Percentiles rank a stretch among this genome's conserved stretches.
These are phyloP conservation scores for Myotis planiceps DNA, from an alignment of 2,797 vertebrate genomes.

Conservation along the genomic window DNA sequence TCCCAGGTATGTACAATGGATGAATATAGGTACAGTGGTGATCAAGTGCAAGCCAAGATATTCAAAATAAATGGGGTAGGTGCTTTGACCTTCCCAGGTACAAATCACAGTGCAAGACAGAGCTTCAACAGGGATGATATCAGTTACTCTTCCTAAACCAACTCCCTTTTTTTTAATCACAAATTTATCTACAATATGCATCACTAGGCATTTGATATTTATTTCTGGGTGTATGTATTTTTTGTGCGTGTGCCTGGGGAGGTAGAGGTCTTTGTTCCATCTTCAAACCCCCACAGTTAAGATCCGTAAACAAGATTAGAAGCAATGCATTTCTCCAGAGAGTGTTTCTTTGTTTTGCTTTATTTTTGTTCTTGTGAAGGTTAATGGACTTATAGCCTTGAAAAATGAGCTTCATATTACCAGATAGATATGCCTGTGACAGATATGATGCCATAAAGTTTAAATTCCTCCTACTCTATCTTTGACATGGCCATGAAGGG, in stretches of 20 bases:
- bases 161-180: not conserved
- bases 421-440: constrained; percentile 46
- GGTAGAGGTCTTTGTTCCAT: not conserved
- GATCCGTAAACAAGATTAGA: constrained; percentile 44
- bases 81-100: constrained; percentile 20
- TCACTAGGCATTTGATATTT: not conserved
- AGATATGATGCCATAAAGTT: constrained; percentile 21
- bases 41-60: not conserved
- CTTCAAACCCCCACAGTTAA: constrained; percentile 3
- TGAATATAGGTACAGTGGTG: constrained; percentile 48
- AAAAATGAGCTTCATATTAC: constrained; percentile 22
- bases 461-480: constrained; percentile 26
- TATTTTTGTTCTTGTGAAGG: constrained; percentile 63
- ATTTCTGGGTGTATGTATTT: not conserved
- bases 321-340: constrained; percentile 4
- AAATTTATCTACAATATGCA: not conserved
- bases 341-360: constrained; percentile 63
- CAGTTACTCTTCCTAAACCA: not conserved
- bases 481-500: constrained; percentile 54
- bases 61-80: constrained; percentile 54
- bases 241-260: not conserved
- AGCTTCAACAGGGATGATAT: not conserved
- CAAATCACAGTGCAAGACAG: constrained; percentile 12
- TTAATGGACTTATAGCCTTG: constrained; percentile 63
- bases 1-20: constrained; percentile 27